Evolutionary conservation across 2,888 invertebrate genomes (phyloP), one percentile per base, ranked within the genome.

Genomic region (Drosophila nr. fundita): DNA sequence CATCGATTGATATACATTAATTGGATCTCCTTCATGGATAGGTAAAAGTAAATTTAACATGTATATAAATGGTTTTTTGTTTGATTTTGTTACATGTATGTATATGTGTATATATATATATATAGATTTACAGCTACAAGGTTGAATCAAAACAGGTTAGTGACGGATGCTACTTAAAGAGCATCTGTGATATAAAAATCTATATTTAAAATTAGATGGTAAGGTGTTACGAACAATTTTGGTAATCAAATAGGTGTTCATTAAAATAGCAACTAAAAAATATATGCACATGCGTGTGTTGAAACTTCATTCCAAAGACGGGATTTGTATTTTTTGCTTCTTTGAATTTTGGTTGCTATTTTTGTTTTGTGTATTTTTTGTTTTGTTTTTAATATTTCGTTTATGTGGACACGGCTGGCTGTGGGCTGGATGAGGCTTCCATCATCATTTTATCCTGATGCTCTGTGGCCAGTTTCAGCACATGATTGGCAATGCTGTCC

Each of bases 401-500:
- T 40, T 65, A 75, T 38, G 55, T 40, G 36, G 42, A 30, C 21
- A 67, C 50, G 13, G 63, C 32, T 30, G 62, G 36, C 27, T 45
- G 64, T 32, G 53, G 15, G 11, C 15, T n/a, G 15, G 58, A 21
- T 30, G 68, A n/a, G 10, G 36, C 18, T 7, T 42, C 18, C 50
- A 48, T 30, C 38, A 49, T 29, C 36, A 68, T 34, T 27, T 27
- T 53, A 4, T 70, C 50, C 27, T 73, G 83, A n/a, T 86, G 81
- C 24, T 77, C 68, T 13, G 90, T 82, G 38, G 92, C 91, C 77
- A 92, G 62, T 67, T 91, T 90, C 11, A 92, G 68, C 29, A 91
- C 73, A 74, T 91, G 89, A 76, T 91, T 92, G 34, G 92, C 79
- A 68, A 92, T 89, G 53, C 90, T 85, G 65, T 93, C 91, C 2